Evolutionary conservation across 1,140 invertebrate genomes (phyloP).

Genomic region (Rhopalosiphum maidis): DNA sequence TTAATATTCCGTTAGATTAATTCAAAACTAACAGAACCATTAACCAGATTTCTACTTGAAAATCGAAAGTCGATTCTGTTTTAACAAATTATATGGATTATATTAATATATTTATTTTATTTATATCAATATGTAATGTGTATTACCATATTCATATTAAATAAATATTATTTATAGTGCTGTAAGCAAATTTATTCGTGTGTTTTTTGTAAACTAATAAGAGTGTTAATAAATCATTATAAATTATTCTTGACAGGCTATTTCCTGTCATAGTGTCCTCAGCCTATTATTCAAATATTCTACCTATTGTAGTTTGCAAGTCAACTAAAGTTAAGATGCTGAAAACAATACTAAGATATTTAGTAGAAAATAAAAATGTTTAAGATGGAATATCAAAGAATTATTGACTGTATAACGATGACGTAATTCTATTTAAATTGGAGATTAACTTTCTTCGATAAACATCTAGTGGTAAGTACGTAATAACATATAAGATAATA

Average conservation of each 20-base stretch:
- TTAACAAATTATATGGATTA: neutral
- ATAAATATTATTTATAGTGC: neutral
- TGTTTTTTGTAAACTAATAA: neutral
- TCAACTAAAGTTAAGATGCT: neutral
- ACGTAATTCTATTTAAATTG: neutral
- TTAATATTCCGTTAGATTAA: neutral
- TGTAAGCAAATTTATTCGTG: neutral
- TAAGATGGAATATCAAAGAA: neutral
- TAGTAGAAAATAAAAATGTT: neutral
- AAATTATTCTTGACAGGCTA: neutral
- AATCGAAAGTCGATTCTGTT: neutral
- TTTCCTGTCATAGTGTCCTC: neutral
- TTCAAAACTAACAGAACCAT: neutral
- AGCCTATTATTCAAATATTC: neutral
- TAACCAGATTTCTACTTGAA: neutral
- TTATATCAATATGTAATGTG: neutral
- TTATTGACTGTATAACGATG: neutral
- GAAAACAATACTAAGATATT: neutral
- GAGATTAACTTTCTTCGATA: neutral
- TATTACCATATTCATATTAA: neutral
- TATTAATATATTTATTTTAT: neutral
- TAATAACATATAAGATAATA: neutral
- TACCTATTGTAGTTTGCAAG: neutral
- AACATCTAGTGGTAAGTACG: neutral
- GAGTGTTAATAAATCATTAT: neutral